These are phyloP conservation scores for Coccyzus lansbergi DNA, from an alignment of 2,797 vertebrate genomes.

Conservation along the genomic window DNA sequence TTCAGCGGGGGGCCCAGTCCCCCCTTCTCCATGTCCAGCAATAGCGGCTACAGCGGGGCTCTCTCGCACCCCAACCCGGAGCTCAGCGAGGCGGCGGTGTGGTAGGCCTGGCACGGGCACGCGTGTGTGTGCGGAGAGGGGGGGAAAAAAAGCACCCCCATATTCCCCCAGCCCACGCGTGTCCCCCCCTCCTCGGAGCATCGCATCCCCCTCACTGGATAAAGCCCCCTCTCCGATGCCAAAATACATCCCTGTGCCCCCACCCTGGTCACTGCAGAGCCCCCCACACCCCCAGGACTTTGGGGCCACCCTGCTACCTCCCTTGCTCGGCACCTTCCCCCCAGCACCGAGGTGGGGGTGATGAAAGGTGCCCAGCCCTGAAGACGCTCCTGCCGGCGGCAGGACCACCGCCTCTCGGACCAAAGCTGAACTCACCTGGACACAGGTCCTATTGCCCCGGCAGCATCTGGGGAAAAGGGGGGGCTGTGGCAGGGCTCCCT, in stretches of 20 bases:
- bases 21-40: slow-evolving; percentile 92
- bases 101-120: slow-evolving; percentile 80
- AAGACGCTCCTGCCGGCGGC: neutral
- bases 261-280: neutral
- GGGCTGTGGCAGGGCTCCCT: neutral
- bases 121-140: neutral
- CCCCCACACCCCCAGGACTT: neutral
- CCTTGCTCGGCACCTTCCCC: neutral
- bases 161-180: slow-evolving; percentile 2
- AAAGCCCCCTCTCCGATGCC: neutral
- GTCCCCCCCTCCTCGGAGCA: neutral
- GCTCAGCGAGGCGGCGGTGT: slow-evolving; percentile 92
- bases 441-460: slow-evolving; percentile 14
- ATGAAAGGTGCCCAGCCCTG: neutral
- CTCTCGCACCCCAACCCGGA: slow-evolving; percentile 93
- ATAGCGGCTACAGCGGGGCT: slow-evolving; percentile 91
- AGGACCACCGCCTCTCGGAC: slow-evolving; percentile 62
- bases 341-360: neutral
- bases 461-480: neutral
- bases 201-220: neutral
- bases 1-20: slow-evolving; percentile 95
- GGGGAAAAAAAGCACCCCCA: neutral
- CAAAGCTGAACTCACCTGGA: slow-evolving; percentile 69
- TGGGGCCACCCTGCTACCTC: slow-evolving; percentile 17
- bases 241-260: neutral